Conservation (phyloP, 2,888 invertebrate species). For the Unio delphinus region DNA sequence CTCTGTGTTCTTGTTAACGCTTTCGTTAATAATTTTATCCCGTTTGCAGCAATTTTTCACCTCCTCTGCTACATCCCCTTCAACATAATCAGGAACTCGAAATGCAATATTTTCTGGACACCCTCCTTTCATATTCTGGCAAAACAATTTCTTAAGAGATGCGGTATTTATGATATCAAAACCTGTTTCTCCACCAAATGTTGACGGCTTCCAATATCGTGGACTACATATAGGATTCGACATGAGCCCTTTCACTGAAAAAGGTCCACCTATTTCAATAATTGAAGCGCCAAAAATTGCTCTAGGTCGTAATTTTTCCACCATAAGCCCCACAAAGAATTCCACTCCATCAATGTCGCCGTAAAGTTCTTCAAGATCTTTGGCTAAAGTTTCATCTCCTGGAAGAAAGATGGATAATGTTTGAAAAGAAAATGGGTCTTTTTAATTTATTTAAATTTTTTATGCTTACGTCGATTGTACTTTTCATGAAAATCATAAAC, state of each 20-base stretch:
- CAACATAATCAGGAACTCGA: too few relatives aligned
- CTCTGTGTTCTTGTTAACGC: too few relatives aligned
- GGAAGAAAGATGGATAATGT: constrained; percentile 6
- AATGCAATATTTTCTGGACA: constrained; percentile 33
- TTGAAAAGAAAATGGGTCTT: too few relatives aligned
- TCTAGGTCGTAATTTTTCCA: constrained; percentile 65
- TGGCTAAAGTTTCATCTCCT: constrained; percentile 68
- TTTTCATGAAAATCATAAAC: too few relatives aligned
- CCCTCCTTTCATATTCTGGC: constrained; percentile 65
- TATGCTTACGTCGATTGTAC: too few relatives aligned
- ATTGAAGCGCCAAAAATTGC: constrained; percentile 66
- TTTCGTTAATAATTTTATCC: too few relatives aligned
- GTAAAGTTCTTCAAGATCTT: constrained; percentile 67
- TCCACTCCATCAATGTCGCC: constrained; percentile 72
- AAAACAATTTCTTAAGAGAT: constrained; percentile 68
- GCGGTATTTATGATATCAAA: constrained; percentile 70
- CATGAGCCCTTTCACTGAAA: constrained; percentile 71
- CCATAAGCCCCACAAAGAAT: constrained; percentile 69
- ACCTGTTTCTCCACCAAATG: constrained; percentile 72
- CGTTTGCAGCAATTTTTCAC: too few relatives aligned
- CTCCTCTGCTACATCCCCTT: too few relatives aligned
- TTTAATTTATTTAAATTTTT: too few relatives aligned
- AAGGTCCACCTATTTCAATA: constrained; percentile 71
- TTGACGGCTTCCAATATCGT: constrained; percentile 71
- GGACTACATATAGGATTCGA: constrained; percentile 71